Evolutionary conservation across 2,797 vertebrate genomes (phyloP).

Genomic region (Xenentodon cancila): DNA sequence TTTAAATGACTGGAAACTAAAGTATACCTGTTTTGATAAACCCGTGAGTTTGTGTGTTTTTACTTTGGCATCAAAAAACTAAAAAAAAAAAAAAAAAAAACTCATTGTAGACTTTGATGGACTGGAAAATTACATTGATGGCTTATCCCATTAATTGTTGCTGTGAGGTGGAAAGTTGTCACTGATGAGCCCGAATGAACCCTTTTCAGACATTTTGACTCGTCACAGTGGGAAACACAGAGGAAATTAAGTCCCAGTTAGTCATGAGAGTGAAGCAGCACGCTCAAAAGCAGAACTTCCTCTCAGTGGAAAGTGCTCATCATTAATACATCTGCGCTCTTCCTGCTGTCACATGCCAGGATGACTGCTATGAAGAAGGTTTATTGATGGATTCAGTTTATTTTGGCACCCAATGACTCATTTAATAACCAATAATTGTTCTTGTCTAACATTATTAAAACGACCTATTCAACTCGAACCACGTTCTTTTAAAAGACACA

Average conservation of each 20-base stretch:
- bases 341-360: background rate
- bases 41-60: background rate
- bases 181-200: background rate
- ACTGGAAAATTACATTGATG: background rate
- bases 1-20: background rate
- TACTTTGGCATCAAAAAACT: background rate
- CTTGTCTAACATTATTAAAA: no score
- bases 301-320: background rate
- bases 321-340: slow-evolving; percentile 1
- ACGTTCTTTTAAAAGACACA: background rate
- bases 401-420: background rate
- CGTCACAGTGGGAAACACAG: background rate
- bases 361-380: background rate
- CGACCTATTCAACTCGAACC: no score
- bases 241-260: slow-evolving; percentile 2
- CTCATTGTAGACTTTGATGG: background rate
- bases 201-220: background rate
- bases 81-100: background rate
- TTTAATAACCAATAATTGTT: no score
- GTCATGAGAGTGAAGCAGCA: slow-evolving; percentile 1
- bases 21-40: background rate
- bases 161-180: background rate
- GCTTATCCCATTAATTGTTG: background rate
- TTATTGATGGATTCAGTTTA: background rate
- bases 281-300: background rate